A percentile compares a stretch with the other conserved stretches of the same genome.
Conservation (phyloP, 2,888 invertebrate genomes). For the Gastrophysa polygoni region DNA sequence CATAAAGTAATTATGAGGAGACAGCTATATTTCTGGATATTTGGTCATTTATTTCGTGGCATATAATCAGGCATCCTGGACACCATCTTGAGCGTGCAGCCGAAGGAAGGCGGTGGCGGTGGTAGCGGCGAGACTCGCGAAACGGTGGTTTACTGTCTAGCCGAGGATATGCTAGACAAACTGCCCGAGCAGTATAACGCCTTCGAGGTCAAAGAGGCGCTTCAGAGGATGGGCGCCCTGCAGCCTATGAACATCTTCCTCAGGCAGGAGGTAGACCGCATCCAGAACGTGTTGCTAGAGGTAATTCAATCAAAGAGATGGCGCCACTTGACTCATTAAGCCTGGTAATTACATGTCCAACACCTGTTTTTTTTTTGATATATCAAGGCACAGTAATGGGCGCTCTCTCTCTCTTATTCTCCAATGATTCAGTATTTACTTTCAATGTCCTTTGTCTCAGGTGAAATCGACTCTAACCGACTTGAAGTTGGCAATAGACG, state of each 20-base stretch:
- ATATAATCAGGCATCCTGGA: conserved; percentile 73
- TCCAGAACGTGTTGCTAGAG: conserved; percentile 82
- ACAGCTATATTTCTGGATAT: too few species aligned
- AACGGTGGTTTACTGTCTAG: conserved; percentile 87
- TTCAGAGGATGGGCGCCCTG: conserved; percentile 89
- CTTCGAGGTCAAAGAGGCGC: conserved; percentile 88
- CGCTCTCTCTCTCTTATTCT: too few species aligned
- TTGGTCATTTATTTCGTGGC: too few species aligned
- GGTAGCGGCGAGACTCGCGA: conserved; percentile 95
- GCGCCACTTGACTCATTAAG: too few species aligned
- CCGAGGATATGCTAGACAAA: conserved; percentile 91
- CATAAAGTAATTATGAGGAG: too few species aligned
- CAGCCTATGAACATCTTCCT: conserved; percentile 97
- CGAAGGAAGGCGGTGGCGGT: conserved; percentile 90
- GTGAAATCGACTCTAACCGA: conserved; percentile 78
- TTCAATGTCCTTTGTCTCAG: conserved; percentile 39
- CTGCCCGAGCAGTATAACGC: conserved; percentile 84
- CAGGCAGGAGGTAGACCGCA: conserved; percentile 79
- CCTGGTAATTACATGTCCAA: too few species aligned
- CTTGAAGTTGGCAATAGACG: conserved; percentile 93
- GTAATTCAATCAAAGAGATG: too few species aligned
- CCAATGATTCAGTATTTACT: not conserved
- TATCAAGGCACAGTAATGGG: too few species aligned
- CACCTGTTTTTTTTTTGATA: too few species aligned
- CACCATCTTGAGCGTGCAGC: conserved; percentile 95